Conservation (phyloP, 1,140 invertebrate species). For the Penaeus japonicus region DNA sequence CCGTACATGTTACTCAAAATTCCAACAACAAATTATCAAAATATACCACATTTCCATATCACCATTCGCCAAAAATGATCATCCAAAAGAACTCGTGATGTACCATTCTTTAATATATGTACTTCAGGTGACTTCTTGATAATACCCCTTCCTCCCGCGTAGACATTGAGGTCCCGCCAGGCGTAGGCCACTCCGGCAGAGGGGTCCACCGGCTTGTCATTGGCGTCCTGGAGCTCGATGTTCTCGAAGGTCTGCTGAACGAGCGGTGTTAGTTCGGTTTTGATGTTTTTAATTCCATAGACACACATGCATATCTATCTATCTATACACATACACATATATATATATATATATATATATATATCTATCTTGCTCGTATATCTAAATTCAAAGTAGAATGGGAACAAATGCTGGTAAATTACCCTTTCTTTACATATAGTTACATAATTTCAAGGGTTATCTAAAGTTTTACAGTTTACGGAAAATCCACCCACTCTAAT, state of each 20-base stretch:
- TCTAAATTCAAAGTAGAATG: too few relatives aligned
- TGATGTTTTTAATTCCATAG: too few relatives aligned
- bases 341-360: too few relatives aligned
- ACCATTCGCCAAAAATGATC: not conserved
- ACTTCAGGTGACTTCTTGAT: conserved; percentile 34
- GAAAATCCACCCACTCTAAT: too few relatives aligned
- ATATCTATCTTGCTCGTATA: too few relatives aligned
- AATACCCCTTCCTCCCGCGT: conserved; percentile 26
- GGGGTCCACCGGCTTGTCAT: not conserved
- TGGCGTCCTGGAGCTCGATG: not conserved
- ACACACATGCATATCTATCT: too few relatives aligned
- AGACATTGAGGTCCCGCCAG: conserved; percentile 57
- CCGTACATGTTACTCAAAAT: not conserved
- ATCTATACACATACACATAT: too few relatives aligned
- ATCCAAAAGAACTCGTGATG: not conserved
- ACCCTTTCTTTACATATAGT: too few relatives aligned
- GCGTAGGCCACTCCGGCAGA: conserved; percentile 47
- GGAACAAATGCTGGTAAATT: too few relatives aligned
- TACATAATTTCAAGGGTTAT: too few relatives aligned
- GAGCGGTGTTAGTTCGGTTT: not conserved
- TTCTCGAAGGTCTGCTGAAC: conserved; percentile 13
- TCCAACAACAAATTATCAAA: not conserved
- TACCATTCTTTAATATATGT: conserved; percentile 58
- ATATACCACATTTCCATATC: not conserved
- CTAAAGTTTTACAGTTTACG: too few relatives aligned